These are phyloP conservation scores for Drosophila santomea DNA, from an alignment of 1,140 invertebrate genomes.

Conservation along the genomic window DNA sequence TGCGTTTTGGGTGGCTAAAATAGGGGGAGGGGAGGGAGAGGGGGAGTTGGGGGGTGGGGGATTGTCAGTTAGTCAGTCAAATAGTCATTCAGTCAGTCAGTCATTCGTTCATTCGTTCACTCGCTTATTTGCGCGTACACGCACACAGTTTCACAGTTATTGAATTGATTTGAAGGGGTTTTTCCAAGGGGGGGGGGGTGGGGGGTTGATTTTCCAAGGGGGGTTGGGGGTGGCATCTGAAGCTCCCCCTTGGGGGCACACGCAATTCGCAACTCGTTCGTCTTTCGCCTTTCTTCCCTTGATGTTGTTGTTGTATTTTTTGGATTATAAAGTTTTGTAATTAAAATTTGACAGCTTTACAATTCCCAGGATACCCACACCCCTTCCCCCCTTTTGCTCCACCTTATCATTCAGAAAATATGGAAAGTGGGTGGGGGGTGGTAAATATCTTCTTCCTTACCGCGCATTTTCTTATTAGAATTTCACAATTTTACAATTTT, in stretches of 20 bases:
- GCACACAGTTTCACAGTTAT: constrained; percentile 68
- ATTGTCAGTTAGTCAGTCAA: constrained; percentile 52
- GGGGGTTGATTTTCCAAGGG: no score
- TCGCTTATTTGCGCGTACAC: constrained; percentile 73
- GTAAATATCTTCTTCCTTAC: constrained; percentile 38
- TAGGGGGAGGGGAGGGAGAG: no score
- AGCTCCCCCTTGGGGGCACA: constrained; percentile 21
- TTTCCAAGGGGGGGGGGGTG: neutral
- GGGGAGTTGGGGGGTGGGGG: neutral
- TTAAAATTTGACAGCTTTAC: constrained; percentile 84
- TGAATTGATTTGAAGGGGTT: constrained; percentile 69
- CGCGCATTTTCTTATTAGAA: constrained; percentile 66
- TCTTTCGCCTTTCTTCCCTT: constrained; percentile 3
- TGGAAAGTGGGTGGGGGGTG: neutral
- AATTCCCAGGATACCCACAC: constrained; percentile 67
- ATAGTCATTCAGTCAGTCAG: constrained; percentile 57
- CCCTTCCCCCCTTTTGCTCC: no score
- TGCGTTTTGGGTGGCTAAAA: neutral
- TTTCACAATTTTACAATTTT: constrained; percentile 73
- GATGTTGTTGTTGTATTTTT: constrained; percentile 66
- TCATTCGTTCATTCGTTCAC: constrained; percentile 50
- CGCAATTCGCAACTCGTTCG: constrained; percentile 30
- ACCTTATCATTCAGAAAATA: neutral
- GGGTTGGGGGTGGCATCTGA: neutral
- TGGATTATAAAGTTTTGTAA: constrained; percentile 84